Base-by-base conservation (phyloP, 1,140 invertebrate species). In the Lepidurus packardi region DNA sequence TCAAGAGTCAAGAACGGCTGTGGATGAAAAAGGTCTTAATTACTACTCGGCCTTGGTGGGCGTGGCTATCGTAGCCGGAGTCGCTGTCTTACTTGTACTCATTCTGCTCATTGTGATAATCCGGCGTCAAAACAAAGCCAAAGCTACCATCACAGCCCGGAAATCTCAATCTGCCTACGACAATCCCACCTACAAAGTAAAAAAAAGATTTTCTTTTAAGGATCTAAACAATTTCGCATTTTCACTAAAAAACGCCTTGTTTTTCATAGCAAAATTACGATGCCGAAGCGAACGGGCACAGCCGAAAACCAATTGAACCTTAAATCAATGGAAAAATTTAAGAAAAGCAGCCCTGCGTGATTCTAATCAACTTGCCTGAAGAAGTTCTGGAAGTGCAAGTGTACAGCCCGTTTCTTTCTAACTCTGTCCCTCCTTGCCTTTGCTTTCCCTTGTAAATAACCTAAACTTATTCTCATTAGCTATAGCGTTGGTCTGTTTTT, bases 141-240 rank as follows among this genome's bases (percentile, higher is more conserved):
- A 88, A 81, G 88, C 88, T 44, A 87, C 91, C 74, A 91, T 92
- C 78, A 84, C 85, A 45, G 82, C 84, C 53, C 83, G 84, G 78
- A 86, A 87, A 80, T 85, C 85, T 65, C 84, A 86, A 78, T 91
- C 93, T 9, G 93, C 94, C 73, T 96, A 96, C 83, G 94, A 96
- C 85, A 96, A 96, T 88, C 94, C 94, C 77, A 94, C 93, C 82
- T 96, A 95, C 88, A 96, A 96, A 90, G 92, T 95, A 86, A 47
- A 65, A 6, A 34, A 92, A 94, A 86, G 90, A 3, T 4, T 0
- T 4, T 3, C 2, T 4, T 34, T 34, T 34, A 34, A 34, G 34
- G 34, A 34, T 34, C 34, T 34, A 34, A 34, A 34, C 4, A 34
- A 34, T 34, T 34, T 34, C 34, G 34, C 16, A 7, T 47, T 16